A percentile compares a stretch with the other conserved stretches of the same genome.
These are phyloP conservation scores for Arenaria interpres DNA, from an alignment of 2,113 vertebrate genomes.

Conservation along the genomic window DNA sequence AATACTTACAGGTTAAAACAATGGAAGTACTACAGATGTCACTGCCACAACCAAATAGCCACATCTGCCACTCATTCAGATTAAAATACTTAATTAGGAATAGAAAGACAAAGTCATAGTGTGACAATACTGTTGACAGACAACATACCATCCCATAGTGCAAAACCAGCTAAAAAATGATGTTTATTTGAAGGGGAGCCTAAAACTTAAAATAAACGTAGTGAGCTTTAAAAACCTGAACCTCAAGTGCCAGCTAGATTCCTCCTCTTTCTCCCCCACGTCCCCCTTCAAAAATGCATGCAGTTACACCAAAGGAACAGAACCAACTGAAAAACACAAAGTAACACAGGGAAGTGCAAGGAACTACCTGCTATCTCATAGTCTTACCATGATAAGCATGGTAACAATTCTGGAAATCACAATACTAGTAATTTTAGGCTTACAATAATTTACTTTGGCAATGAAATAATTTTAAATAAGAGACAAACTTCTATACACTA, in stretches of 20 bases:
- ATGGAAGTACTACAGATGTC: conserved; percentile 43
- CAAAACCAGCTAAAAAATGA: background rate
- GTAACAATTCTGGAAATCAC: background rate
- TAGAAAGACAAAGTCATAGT: background rate
- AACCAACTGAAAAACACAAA: background rate
- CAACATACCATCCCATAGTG: background rate
- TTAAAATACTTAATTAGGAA: background rate
- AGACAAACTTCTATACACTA: background rate
- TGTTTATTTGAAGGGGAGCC: background rate
- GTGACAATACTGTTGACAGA: background rate
- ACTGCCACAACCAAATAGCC: background rate
- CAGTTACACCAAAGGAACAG: background rate
- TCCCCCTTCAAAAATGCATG: background rate
- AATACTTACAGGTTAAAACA: conserved; percentile 49
- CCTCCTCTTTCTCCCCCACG: too few species aligned
- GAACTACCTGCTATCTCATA: background rate
- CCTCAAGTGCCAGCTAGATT: background rate
- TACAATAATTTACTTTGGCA: background rate
- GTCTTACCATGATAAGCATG: background rate
- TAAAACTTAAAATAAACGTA: background rate
- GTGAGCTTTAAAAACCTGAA: background rate
- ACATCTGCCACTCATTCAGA: background rate
- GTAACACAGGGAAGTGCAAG: background rate
- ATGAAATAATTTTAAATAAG: background rate
- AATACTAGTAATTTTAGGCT: background rate